Base-by-base conservation (phyloP, 2,797 vertebrate species). In the Hippopotamyrus pictus region DNA sequence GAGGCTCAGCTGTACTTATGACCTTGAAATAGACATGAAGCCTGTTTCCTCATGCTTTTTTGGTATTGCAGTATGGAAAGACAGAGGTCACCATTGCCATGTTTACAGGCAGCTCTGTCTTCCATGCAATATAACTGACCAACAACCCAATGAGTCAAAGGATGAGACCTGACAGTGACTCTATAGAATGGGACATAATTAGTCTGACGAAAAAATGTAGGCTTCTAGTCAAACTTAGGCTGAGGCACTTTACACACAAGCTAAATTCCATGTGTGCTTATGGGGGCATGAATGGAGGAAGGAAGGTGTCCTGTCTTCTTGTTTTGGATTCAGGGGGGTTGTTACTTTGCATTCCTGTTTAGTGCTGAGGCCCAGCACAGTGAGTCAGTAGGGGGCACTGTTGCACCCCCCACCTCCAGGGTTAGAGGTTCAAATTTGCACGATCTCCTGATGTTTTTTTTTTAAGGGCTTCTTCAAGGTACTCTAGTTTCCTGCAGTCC, bases 251-350 rank as follows among this genome's bases (percentile, higher is more conserved):
- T 69, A 33, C 65, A 33, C 25, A 33, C 65, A 69, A 29, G 9
- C 11, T 69, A 33, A 33, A 65, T 29, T 69, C 11, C 25, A 69
- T 33, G 25, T 29, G 62, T 9, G n/a, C 7, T n/a, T 79, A 79
- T 41, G 37, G 73, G 73, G 73, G 3, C 73, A 44, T 44, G 37
- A 79, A 79, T 37, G 73, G 14, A 41, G 12, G 17, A 41, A 37
- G 33, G 37, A 8, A 79, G 17, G 73, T 41, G 73, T 79, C 12
- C 37, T 33, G 11, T 90, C 91, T 89, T 90, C 91, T 91, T 95
- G 93, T 96, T 95, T 93, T 92, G 94, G 95, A 95, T 96, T 94
- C 92, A 93, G 95, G 94, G 94, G 94, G 92, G 95, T 96, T 94
- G 94, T 95, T 95, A 94, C 94, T 69, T 33, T 69, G 29, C 65